Evolutionary conservation across 2,797 vertebrate species (phyloP), one percentile per base, ranked within the genome.

Genomic region (Acipenser transmontanus): DNA sequence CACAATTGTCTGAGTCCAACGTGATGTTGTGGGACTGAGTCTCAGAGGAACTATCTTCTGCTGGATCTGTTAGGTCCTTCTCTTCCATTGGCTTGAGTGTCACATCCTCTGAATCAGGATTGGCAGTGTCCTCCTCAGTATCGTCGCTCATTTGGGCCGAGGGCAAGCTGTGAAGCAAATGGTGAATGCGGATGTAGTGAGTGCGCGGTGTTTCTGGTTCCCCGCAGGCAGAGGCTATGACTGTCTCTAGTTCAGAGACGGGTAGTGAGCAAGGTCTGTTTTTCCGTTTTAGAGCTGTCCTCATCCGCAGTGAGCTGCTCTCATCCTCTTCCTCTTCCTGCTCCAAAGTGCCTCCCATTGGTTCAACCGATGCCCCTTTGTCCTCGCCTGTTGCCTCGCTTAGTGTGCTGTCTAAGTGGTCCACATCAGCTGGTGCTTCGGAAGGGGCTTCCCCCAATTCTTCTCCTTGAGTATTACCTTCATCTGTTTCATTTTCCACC

Each of bases 131-230:
- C 10, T 85, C 86, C 48, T 87, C 84, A 0, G 69, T 74, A 0
- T 83, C 77, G 0, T 75, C 76, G 59, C 69, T 75, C 51, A 83
- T 74, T 68, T 77, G 91, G 1, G 88, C 88, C 0, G 88, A 87
- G n/a, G 93, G 93, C 69, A 94, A 71, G 71, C 92, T 93, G 78
- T 94, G 92, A 9, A 94, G 87, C 66, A 94, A 81, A 17, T 88
- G 90, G 75, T 94, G 93, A 74, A 94, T 89, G 62, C 91, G 84
- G 57, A 94, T 91, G 78, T 94, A 94, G 73, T 93, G 93, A 0
- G 91, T 91, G 11, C 91, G 87, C 1, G 93, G 93, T 0, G 92
- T 94, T 72, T 94, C 93, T 0, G 92, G 91, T 66, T 92, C 91
- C 0, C 89, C 88, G 0, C 92, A 93, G 2, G 90, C 84, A 0